phyloP scores from a whole-genome alignment of 2,113 vertebrate species.

The Bufo gargarizans region DNA sequence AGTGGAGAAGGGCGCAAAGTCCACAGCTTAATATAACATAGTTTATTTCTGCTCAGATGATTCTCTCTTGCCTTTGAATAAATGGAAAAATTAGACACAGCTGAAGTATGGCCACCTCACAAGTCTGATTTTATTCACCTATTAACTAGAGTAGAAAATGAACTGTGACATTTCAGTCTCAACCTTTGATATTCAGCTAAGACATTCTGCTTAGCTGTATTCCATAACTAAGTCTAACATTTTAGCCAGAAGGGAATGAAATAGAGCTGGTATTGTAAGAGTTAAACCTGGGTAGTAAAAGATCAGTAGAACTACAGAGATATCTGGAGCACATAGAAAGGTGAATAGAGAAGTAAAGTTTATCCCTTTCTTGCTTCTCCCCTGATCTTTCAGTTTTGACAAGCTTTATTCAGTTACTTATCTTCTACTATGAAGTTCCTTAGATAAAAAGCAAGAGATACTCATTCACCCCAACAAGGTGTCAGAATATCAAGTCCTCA shows the following conservation, averaged over 20 bases:
- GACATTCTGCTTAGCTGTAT: not conserved
- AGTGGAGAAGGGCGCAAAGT: not conserved
- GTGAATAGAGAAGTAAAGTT: not conserved
- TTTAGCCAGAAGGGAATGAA: not conserved
- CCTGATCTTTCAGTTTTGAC: constrained; percentile 21
- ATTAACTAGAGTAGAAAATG: constrained; percentile 30
- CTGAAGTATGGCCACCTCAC: constrained; percentile 15
- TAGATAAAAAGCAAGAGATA: constrained; percentile 22
- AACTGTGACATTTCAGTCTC: constrained; percentile 3
- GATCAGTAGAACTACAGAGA: not conserved
- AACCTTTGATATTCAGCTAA: constrained; percentile 30
- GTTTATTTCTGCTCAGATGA: constrained; percentile 13
- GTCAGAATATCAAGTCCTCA: constrained; percentile 4
- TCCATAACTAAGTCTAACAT: not conserved
- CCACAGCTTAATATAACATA: constrained; percentile 3
- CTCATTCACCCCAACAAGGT: not conserved
- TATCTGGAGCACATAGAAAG: not conserved
- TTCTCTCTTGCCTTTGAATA: constrained; percentile 13
- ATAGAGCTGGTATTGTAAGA: not conserved
- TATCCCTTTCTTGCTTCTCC: constrained; percentile 7
- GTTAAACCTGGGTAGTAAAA: not conserved
- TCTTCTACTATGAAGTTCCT: not conserved
- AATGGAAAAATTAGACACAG: constrained; percentile 21
- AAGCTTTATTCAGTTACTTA: constrained; percentile 30
- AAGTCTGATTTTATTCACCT: constrained; percentile 20